Conservation (phyloP, 2,113 vertebrate genomes). For the Myiozetetes cayanensis region DNA sequence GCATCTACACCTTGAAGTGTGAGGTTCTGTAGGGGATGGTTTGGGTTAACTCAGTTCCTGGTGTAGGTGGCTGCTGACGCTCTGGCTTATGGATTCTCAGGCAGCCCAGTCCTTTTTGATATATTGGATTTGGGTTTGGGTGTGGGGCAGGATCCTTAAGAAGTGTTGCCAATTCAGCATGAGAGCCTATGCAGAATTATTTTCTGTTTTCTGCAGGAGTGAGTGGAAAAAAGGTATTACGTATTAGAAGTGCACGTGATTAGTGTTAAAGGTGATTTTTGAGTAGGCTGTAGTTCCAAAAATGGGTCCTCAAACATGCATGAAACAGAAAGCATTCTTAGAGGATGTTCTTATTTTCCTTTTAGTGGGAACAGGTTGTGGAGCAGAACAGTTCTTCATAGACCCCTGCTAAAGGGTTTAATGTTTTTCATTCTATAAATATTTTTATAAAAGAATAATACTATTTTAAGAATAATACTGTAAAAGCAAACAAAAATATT, state of each 20-base stretch:
- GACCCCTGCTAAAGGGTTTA: neutral
- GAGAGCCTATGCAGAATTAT: neutral
- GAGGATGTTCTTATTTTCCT: neutral
- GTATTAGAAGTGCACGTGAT: neutral
- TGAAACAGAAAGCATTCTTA: neutral
- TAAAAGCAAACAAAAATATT: neutral
- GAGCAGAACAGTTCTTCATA: neutral
- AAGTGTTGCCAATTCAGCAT: accelerated
- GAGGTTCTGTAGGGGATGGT: neutral
- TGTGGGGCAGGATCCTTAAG: neutral
- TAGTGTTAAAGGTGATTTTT: neutral
- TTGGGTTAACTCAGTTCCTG: neutral
- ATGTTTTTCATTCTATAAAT: neutral
- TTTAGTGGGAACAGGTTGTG: neutral
- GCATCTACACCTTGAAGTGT: neutral
- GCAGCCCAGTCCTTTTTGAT: neutral
- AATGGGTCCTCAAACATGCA: neutral
- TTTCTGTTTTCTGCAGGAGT: neutral
- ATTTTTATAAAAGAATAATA: neutral
- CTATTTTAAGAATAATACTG: neutral
- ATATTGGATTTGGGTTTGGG: neutral
- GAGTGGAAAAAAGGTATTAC: neutral
- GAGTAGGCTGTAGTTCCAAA: neutral
- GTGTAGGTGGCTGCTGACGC: neutral
- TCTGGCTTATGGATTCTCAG: neutral